These are phyloP conservation scores for Callopanchax toddi DNA, from an alignment of 2,113 vertebrate genomes.

Conservation along the genomic window DNA sequence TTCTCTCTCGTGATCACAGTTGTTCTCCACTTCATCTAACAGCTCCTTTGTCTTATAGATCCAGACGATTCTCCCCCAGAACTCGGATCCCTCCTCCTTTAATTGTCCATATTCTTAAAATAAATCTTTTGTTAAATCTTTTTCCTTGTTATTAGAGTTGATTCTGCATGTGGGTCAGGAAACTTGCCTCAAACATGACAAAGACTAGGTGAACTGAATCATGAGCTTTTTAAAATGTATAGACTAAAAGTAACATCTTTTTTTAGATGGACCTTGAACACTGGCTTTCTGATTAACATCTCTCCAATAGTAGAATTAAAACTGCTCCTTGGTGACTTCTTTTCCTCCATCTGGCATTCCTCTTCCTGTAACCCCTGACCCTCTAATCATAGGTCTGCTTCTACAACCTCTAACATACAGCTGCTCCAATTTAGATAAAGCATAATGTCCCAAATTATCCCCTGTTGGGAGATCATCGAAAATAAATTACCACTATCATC, in stretches of 20 bases:
- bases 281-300: constrained; percentile 23
- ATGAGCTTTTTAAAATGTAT: constrained; percentile 17
- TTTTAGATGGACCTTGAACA: neutral
- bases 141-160: too few relatives aligned
- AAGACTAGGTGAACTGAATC: too few relatives aligned
- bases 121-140: too few relatives aligned
- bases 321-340: neutral
- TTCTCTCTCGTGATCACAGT: too few relatives aligned
- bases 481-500: constrained; percentile 58
- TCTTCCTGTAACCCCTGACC: constrained; percentile 36
- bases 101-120: too few relatives aligned
- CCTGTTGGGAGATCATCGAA: constrained; percentile 55
- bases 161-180: too few relatives aligned
- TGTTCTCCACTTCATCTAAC: too few relatives aligned
- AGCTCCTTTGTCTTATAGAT: too few relatives aligned
- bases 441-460: constrained; percentile 44
- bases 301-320: neutral
- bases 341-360: constrained; percentile 6
- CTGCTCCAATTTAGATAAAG: constrained; percentile 49
- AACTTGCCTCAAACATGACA: too few relatives aligned
- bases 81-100: too few relatives aligned
- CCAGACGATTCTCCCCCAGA: too few relatives aligned
- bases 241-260: neutral
- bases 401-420: constrained; percentile 37
- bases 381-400: constrained; percentile 17